Conservation (phyloP, 2,888 invertebrate species). For the Periphyllus acericola region DNA sequence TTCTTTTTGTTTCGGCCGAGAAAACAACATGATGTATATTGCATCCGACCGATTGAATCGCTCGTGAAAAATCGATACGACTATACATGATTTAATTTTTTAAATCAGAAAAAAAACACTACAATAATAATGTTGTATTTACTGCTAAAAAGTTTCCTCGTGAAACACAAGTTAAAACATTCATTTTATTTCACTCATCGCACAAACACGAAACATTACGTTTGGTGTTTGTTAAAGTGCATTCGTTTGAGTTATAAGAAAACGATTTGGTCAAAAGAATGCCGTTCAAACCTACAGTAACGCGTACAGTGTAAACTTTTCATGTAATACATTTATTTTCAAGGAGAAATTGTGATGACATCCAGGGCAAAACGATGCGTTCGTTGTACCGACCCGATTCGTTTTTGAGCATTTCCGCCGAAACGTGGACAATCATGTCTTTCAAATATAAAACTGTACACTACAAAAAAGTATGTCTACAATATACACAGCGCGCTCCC, state of each 20-base stretch:
- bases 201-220: too few relatives aligned
- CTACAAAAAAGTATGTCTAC: conserved; percentile 44
- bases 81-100: too few relatives aligned
- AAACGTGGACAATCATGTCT: conserved; percentile 49
- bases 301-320: background rate
- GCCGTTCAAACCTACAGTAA: too few relatives aligned
- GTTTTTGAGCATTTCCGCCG: conserved; percentile 41
- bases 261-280: background rate
- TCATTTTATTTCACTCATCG: too few relatives aligned
- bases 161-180: too few relatives aligned
- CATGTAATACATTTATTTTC: background rate
- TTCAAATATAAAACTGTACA: conserved; percentile 30
- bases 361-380: conserved; percentile 37
- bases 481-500: too few relatives aligned
- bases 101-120: too few relatives aligned
- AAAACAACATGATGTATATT: too few relatives aligned
- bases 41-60: too few relatives aligned
- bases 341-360: conserved; percentile 57
- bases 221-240: background rate
- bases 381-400: conserved; percentile 39
- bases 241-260: background rate
- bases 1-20: background rate
- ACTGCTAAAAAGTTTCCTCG: too few relatives aligned
- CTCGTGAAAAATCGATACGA: too few relatives aligned
- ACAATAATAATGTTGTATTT: too few relatives aligned